Evolutionary conservation across 2,113 vertebrate genomes (phyloP).

Genomic region (Damaliscus lunatus): DNA sequence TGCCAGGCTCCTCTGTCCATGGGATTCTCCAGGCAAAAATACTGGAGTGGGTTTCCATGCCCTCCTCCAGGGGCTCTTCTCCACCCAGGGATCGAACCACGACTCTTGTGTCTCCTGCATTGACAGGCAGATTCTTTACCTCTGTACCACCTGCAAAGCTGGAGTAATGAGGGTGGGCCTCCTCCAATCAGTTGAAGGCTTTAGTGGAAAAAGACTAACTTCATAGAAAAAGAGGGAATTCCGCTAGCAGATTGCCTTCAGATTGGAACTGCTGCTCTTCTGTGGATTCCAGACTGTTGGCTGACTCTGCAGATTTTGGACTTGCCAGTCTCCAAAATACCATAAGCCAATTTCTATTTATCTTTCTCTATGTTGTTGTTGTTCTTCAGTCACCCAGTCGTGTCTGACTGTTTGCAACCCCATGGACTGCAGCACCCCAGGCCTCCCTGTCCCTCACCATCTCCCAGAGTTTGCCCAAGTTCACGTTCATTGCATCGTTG

Average conservation of each 20-base stretch:
- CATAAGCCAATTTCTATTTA: neutral
- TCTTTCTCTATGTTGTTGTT: neutral
- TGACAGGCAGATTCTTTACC: neutral
- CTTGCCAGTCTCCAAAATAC: neutral
- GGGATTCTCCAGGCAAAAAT: neutral
- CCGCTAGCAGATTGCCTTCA: neutral
- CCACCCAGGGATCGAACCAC: neutral
- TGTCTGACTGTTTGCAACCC: neutral
- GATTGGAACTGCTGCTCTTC: neutral
- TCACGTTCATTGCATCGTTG: neutral
- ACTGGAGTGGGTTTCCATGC: neutral
- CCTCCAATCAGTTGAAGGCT: neutral
- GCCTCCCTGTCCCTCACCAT: neutral
- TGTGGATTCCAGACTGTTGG: neutral
- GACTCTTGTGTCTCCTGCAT: neutral
- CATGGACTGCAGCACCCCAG: neutral
- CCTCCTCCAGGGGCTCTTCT: neutral
- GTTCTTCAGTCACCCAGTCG: accelerated
- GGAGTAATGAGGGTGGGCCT: neutral
- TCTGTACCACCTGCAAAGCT: neutral
- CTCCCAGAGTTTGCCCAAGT: neutral
- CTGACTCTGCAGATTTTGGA: neutral
- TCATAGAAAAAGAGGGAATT: neutral
- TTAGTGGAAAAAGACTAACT: neutral
- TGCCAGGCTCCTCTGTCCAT: neutral